phyloP scores from a whole-genome alignment of 2,113 vertebrate species.

The Semnornis frantzii region DNA sequence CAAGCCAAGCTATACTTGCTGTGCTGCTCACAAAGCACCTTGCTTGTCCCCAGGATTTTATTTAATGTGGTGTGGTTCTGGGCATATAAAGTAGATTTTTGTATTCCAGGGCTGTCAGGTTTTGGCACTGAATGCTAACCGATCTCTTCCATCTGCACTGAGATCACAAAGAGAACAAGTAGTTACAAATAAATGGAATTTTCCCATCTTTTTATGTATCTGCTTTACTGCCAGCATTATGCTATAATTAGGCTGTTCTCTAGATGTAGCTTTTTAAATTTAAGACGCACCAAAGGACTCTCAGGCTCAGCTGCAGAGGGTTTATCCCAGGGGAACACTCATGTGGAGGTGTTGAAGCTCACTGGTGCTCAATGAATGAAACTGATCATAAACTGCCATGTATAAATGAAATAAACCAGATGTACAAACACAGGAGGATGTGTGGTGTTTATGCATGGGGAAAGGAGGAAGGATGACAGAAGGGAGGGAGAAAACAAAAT shows the following conservation, averaged over 20 bases:
- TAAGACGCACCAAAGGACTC: background rate
- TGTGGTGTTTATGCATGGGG: background rate
- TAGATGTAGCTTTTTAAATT: background rate
- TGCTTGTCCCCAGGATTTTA: background rate
- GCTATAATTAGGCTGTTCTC: background rate
- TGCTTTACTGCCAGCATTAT: background rate
- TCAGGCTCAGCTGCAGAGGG: background rate
- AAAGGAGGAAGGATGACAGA: background rate
- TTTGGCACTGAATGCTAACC: background rate
- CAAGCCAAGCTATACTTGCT: background rate
- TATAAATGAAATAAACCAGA: background rate
- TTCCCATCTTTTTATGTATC: background rate
- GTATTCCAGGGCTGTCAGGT: background rate
- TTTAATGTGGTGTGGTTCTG: background rate
- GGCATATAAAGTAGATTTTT: background rate
- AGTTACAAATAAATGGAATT: slow-evolving; percentile 42
- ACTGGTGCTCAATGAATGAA: background rate
- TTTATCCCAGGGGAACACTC: background rate
- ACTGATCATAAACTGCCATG: background rate
- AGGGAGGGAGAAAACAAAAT: background rate
- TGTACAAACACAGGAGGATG: background rate
- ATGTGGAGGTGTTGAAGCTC: background rate
- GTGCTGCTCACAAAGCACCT: background rate
- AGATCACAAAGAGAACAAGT: slow-evolving; percentile 32
- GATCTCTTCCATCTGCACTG: background rate